Percentiles rank a stretch among this genome's conserved stretches.
These are phyloP conservation scores for Drosophila malerkotliana DNA, from an alignment of 1,140 invertebrate genomes.

Conservation along the genomic window DNA sequence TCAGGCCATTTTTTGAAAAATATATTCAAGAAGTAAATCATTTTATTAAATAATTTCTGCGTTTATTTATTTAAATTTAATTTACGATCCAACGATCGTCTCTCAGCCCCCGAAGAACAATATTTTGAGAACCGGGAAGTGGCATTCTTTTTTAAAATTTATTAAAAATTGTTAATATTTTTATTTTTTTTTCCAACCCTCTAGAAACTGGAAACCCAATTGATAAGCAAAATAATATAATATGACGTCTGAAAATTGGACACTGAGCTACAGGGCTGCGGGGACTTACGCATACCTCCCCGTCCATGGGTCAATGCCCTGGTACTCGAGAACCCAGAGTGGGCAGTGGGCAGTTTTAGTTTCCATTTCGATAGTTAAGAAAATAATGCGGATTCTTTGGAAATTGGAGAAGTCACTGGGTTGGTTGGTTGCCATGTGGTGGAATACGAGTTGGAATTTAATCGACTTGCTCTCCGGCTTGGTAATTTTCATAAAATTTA, in stretches of 20 bases:
- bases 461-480: neutral
- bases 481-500: too few relatives aligned
- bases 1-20: too few relatives aligned
- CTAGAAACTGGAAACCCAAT: neutral
- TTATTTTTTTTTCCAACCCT: too few relatives aligned
- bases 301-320: conserved; percentile 41
- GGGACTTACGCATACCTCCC: too few relatives aligned
- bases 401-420: conserved; percentile 7
- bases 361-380: conserved; percentile 5
- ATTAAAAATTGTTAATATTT: too few relatives aligned
- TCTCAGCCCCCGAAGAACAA: too few relatives aligned
- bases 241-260: conserved; percentile 52
- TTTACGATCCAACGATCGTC: conserved; percentile 21
- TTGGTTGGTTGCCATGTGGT: neutral
- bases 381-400: conserved; percentile 14
- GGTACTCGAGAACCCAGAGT: conserved; percentile 36
- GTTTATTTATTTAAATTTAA: conserved; percentile 61
- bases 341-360: conserved; percentile 36
- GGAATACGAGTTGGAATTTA: neutral
- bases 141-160: too few relatives aligned
- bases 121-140: too few relatives aligned
- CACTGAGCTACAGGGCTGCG: conserved; percentile 6
- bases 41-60: neutral
- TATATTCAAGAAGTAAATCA: too few relatives aligned
- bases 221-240: conserved; percentile 39